phyloP scores from a whole-genome alignment of 2,888 invertebrate species.

The Chymomyza amoena region DNA sequence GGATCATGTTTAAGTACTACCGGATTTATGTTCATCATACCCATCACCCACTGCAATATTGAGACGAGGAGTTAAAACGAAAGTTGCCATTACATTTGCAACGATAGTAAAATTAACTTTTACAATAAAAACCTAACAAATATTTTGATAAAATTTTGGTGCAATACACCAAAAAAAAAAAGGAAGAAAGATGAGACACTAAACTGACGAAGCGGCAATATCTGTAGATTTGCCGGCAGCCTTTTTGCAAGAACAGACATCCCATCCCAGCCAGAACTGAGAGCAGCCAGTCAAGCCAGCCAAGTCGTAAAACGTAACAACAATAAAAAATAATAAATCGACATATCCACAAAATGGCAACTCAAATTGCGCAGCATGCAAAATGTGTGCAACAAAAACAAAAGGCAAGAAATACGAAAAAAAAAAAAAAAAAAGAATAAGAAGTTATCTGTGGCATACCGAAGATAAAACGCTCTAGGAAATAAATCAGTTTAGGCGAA shows the following conservation, averaged over 20 bases:
- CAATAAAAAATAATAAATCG: conserved; percentile 73
- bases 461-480: neutral
- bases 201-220: conserved; percentile 48
- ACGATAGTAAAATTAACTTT: conserved; percentile 50
- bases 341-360: conserved; percentile 69
- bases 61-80: neutral
- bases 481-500: neutral
- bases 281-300: conserved; percentile 2
- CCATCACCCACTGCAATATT: neutral
- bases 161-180: conserved; percentile 26
- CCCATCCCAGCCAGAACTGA: neutral
- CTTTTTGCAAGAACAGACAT: conserved; percentile 8
- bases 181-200: conserved; percentile 28
- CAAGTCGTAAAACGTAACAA: conserved; percentile 68
- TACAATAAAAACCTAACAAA: conserved; percentile 48
- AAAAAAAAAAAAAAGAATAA: no score
- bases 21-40: neutral
- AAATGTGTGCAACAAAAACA: conserved; percentile 36
- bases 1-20: neutral
- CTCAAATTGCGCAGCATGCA: conserved; percentile 53
- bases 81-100: neutral
- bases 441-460: neutral
- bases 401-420: conserved; percentile 10
- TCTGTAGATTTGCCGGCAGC: conserved; percentile 47
- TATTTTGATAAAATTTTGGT: conserved; percentile 51